Conservation (phyloP, 1,140 invertebrate species). For the Cherax destructor region DNA sequence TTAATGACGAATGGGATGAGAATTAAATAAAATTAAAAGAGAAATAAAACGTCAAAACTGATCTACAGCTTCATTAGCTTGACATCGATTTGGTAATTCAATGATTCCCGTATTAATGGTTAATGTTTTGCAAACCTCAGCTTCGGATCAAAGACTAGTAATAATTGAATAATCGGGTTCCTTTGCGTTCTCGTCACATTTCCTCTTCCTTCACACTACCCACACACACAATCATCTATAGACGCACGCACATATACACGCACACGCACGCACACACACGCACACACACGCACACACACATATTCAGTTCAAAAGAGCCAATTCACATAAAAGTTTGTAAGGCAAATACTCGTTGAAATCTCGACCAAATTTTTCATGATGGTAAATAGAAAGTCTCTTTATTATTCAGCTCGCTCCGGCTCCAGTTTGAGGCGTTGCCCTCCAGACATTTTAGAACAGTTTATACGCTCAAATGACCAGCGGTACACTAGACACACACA, state of each 20-base stretch:
- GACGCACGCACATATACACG: neutral
- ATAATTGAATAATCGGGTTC: too few relatives aligned
- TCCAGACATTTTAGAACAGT: neutral
- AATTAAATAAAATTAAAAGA: too few relatives aligned
- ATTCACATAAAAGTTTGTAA: slow-evolving; percentile 6
- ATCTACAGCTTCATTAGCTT: too few relatives aligned
- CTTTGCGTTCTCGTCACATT: too few relatives aligned
- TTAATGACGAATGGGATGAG: too few relatives aligned
- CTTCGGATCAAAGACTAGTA: too few relatives aligned
- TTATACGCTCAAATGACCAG: neutral
- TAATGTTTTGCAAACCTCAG: too few relatives aligned
- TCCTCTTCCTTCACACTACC: too few relatives aligned
- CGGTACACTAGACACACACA: neutral
- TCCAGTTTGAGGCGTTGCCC: neutral
- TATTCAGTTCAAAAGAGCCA: slow-evolving; percentile 5
- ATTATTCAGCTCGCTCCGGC: neutral
- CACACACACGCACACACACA: neutral
- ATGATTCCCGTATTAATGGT: too few relatives aligned
- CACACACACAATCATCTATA: neutral
- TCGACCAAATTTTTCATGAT: slow-evolving; percentile 6
- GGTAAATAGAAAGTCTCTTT: slow-evolving; percentile 5
- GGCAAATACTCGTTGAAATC: slow-evolving; percentile 6
- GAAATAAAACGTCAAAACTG: too few relatives aligned
- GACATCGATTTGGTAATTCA: too few relatives aligned
- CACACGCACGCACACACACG: neutral